Percentiles rank a stretch among this genome's conserved stretches.
phyloP scores from a whole-genome alignment of 2,797 vertebrate genomes.

The Argentina silus region DNA sequence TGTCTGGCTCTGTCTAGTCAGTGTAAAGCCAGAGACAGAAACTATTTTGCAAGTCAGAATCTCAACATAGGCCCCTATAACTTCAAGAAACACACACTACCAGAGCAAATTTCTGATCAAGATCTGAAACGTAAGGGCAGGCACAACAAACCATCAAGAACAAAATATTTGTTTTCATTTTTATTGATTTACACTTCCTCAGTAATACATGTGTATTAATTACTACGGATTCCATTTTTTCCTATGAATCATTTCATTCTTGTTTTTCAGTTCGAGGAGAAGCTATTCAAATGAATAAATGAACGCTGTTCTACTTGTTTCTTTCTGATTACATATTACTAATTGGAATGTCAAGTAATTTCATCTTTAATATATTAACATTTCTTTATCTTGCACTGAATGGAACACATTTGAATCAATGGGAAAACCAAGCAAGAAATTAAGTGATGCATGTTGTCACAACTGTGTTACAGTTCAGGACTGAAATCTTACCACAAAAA shows the following conservation, averaged over 20 bases:
- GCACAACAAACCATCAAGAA: too few relatives aligned
- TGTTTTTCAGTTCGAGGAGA: too few relatives aligned
- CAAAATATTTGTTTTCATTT: constrained; percentile 52
- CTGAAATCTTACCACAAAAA: constrained; percentile 35
- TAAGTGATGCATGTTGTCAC: constrained; percentile 44
- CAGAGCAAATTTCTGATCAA: too few relatives aligned
- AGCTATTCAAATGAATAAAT: constrained; percentile 23
- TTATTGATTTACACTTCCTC: constrained; percentile 55
- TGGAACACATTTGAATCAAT: background rate
- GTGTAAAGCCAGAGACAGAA: background rate
- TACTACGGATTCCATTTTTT: too few relatives aligned
- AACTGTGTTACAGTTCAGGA: constrained; percentile 10
- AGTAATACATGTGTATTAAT: background rate
- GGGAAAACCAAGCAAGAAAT: constrained; percentile 6
- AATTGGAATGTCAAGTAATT: constrained; percentile 56
- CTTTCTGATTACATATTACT: constrained; percentile 28
- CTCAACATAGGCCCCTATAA: background rate
- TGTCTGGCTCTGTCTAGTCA: constrained; percentile 8
- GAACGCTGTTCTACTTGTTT: constrained; percentile 21
- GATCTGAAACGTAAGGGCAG: background rate
- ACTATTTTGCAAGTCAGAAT: background rate
- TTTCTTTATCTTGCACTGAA: background rate
- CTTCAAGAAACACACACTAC: too few relatives aligned
- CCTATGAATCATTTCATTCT: too few relatives aligned
- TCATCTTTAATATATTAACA: constrained; percentile 6